Evolutionary conservation across 2,113 vertebrate species (phyloP).

Genomic region (Coryphaenoides rupestris): DNA sequence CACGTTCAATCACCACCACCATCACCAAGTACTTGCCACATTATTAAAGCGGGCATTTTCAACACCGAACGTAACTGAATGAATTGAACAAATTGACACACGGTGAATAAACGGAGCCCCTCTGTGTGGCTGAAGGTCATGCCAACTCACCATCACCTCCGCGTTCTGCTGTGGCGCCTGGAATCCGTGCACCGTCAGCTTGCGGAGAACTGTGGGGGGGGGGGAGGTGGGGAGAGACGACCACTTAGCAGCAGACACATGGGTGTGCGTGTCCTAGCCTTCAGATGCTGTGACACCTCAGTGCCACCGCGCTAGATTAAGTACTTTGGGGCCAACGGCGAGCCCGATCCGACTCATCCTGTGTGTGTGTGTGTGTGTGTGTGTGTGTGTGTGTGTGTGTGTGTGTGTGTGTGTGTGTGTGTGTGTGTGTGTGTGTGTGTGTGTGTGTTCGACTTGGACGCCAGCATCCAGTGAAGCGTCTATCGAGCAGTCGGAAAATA

Average conservation of each 20-base stretch:
- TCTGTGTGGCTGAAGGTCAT: not conserved
- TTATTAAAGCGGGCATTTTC: conserved; percentile 34
- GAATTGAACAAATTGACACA: conserved; percentile 16
- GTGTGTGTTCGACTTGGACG: not conserved
- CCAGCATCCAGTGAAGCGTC: too few relatives aligned
- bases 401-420: not conserved
- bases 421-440: conserved; percentile 5
- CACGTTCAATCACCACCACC: conserved; percentile 39
- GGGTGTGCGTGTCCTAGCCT: too few relatives aligned
- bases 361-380: not conserved
- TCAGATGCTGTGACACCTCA: too few relatives aligned
- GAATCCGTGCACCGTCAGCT: conserved; percentile 95
- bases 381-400: too few relatives aligned
- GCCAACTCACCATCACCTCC: conserved; percentile 90
- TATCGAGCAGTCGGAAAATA: too few relatives aligned
- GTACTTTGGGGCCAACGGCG: too few relatives aligned
- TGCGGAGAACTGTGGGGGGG: conserved; percentile 81
- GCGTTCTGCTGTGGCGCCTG: conserved; percentile 86
- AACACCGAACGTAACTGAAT: conserved; percentile 22
- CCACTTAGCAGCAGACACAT: too few relatives aligned
- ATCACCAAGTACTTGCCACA: conserved; percentile 10
- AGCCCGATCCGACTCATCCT: too few relatives aligned
- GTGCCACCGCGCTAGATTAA: too few relatives aligned
- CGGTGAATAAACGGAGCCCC: conserved; percentile 12
- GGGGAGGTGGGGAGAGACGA: not conserved